Evolutionary conservation across 2,113 vertebrate species (phyloP), one percentile per base, ranked within the genome.

Genomic region (Erythrolamprus reginae): DNA sequence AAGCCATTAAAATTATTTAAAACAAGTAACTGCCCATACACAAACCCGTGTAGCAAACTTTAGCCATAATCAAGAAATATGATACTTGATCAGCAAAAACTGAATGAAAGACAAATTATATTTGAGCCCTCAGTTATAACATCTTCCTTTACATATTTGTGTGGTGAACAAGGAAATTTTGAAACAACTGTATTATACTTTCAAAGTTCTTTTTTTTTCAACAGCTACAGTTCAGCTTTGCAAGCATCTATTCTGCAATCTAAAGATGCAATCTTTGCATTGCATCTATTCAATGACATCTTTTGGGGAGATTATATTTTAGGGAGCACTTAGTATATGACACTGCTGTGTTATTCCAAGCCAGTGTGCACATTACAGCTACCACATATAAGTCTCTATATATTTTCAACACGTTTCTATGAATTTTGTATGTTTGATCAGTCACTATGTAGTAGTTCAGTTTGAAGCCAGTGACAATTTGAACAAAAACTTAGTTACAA

Each of bases 1-100:
- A 92, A 85, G 91, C 93, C 93, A 95, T 87, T 90, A 93, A 95
- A 94, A 89, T 1, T 58, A 88, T 92, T 94, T 38, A 94, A 90
- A 48, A 84, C 90, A 85, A 23, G 42, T 53, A 42, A 56, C 45
- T 45, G 82, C 24, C 24, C 19, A 28, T 7, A 47, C 8, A 21
- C 9, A 61, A 89, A 77, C 86, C 0, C 0, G 89, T 53, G 28
- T n/a, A 47, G 15, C 5, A 47, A 1, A 51, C 8, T 65, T 53
- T 88, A 50, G 6, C 38, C 33, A 77, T 77, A 9, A 77, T 24
- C 3, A n/a, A 70, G 17, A 21, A 50, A 82, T 83, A 7, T 53
- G 47, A 55, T 47, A 56, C 61, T 33, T 15, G 28, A 51, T 52
- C 52, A 86, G 12, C 61, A 9, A 87, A 1, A 92, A 15, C 1